These are phyloP conservation scores for Vanessa atalanta DNA, from an alignment of 1,140 invertebrate species.

Conservation along the genomic window DNA sequence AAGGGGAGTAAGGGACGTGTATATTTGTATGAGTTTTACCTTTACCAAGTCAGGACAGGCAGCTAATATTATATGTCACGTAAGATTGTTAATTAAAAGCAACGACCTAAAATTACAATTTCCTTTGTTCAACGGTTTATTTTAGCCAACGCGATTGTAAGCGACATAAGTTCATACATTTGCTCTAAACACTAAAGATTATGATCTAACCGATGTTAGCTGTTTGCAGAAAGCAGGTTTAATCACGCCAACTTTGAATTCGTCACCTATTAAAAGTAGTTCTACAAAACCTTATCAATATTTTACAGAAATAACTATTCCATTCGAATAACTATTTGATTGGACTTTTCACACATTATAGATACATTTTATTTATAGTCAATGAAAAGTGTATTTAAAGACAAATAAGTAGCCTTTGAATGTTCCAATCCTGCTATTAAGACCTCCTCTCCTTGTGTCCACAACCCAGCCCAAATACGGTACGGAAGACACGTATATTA, in stretches of 20 bases:
- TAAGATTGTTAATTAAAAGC: background rate
- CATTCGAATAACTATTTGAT: background rate
- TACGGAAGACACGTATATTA: too few species aligned
- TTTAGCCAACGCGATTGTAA: background rate
- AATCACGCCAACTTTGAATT: conserved; percentile 14
- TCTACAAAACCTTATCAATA: background rate
- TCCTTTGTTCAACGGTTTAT: background rate
- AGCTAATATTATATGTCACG: background rate
- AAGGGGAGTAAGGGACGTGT: background rate
- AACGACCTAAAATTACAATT: background rate
- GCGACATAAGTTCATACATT: conserved; percentile 9
- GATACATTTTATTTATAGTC: too few species aligned
- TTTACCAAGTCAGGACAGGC: background rate
- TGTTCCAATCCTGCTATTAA: too few species aligned
- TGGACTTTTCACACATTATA: too few species aligned
- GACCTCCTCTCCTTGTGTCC: too few species aligned
- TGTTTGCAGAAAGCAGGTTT: conserved; percentile 13
- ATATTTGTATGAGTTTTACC: background rate
- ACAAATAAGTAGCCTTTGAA: too few species aligned
- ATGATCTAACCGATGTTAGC: conserved; percentile 20
- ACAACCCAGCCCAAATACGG: too few species aligned
- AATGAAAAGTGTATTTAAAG: too few species aligned
- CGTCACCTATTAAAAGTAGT: conserved; percentile 19
- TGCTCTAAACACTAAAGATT: conserved; percentile 18
- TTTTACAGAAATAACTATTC: background rate